Evolutionary conservation across 2,113 vertebrate genomes (phyloP).

Genomic region (Brachypodius melanocephalos): DNA sequence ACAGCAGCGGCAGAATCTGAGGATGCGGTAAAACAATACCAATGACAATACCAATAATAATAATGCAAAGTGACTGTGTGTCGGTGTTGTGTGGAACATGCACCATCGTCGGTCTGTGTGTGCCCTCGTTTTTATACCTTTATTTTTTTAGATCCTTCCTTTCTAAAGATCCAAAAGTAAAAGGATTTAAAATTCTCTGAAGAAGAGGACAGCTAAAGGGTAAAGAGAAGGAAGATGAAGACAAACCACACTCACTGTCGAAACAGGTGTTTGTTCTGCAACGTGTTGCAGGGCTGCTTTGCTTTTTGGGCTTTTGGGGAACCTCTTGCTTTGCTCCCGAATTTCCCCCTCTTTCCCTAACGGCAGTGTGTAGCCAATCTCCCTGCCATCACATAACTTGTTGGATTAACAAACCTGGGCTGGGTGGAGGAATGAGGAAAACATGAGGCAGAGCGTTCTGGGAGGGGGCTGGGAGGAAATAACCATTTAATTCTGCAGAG

Average conservation of each 20-base stretch:
- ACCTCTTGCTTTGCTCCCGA: neutral
- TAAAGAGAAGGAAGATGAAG: constrained; percentile 30
- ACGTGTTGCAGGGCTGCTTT: constrained; percentile 65
- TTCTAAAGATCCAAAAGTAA: constrained; percentile 26
- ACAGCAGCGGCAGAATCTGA: neutral
- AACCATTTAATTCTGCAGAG: constrained; percentile 20
- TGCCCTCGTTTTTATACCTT: constrained; percentile 71
- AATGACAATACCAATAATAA: neutral
- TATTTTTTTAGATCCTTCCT: constrained; percentile 69
- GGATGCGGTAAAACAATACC: neutral
- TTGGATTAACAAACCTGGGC: neutral
- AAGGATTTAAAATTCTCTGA: constrained; percentile 49
- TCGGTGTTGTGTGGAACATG: constrained; percentile 69
- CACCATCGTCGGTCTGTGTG: constrained; percentile 74
- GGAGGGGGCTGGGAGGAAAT: constrained; percentile 15
- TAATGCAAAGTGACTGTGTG: constrained; percentile 58
- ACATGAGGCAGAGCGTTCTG: neutral
- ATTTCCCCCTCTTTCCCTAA: neutral
- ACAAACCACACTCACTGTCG: constrained; percentile 33
- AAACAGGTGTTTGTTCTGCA: constrained; percentile 73
- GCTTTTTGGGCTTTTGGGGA: neutral
- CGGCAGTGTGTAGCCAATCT: neutral
- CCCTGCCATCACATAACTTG: constrained; percentile 29
- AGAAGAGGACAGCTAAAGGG: constrained; percentile 43
- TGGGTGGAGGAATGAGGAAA: neutral